phyloP scores from a whole-genome alignment of 2,888 invertebrate species.

The Rhimphoctona megacephalus region DNA sequence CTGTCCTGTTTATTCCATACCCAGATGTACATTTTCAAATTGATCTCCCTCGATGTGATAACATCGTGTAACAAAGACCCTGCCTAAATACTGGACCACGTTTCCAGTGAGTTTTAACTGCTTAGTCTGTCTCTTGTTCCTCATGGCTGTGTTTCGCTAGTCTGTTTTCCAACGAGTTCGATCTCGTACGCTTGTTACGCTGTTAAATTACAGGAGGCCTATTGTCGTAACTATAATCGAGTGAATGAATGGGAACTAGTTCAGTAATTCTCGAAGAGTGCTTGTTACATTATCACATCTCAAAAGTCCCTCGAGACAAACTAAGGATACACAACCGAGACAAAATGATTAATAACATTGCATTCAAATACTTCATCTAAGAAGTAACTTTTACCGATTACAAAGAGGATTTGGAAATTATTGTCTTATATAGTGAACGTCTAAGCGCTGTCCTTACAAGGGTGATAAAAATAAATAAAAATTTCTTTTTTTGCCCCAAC shows the following conservation, averaged over 20 bases:
- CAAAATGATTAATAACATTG: slow-evolving; percentile 45
- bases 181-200: slow-evolving; percentile 26
- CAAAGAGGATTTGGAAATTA: background rate
- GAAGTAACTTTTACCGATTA: background rate
- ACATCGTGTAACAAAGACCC: slow-evolving; percentile 45
- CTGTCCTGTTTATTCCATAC: background rate
- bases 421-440: background rate
- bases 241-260: slow-evolving; percentile 38
- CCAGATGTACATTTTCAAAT: slow-evolving; percentile 8
- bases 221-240: slow-evolving; percentile 61
- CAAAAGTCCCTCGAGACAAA: slow-evolving; percentile 16
- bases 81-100: slow-evolving; percentile 20
- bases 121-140: slow-evolving; percentile 15
- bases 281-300: slow-evolving; percentile 56
- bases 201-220: slow-evolving; percentile 54
- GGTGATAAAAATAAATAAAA: background rate
- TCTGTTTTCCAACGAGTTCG: slow-evolving; percentile 40
- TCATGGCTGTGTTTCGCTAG: slow-evolving; percentile 2
- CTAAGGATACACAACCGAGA: background rate
- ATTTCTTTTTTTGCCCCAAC: background rate
- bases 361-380: background rate
- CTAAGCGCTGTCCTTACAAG: background rate
- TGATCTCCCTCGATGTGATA: slow-evolving; percentile 35
- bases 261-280: slow-evolving; percentile 50
- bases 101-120: slow-evolving; percentile 27